Evolutionary conservation across 2,888 invertebrate species (phyloP).

Genomic region (Caenorhabditis wallacei): DNA sequence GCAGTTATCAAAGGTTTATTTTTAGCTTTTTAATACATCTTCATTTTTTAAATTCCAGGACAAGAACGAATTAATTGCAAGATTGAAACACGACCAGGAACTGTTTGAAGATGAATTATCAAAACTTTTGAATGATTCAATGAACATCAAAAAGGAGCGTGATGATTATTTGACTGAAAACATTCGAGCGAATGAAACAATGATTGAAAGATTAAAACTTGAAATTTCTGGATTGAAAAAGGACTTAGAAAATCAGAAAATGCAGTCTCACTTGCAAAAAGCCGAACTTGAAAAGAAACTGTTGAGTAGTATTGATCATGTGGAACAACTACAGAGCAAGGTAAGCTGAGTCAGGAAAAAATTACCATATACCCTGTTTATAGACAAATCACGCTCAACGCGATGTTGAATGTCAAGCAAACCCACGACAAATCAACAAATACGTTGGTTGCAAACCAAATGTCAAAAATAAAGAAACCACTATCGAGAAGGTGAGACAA

Average conservation of each 20-base stretch:
- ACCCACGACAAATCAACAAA: constrained; percentile 77
- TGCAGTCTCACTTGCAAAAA: constrained; percentile 74
- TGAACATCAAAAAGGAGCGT: constrained; percentile 78
- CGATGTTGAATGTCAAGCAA: constrained; percentile 81
- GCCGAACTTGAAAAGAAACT: constrained; percentile 79
- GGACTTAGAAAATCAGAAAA: constrained; percentile 75
- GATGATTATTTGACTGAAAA: constrained; percentile 80
- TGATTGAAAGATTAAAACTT: constrained; percentile 66
- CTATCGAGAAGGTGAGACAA: constrained; percentile 73
- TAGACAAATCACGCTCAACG: constrained; percentile 74
- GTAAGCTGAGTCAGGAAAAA: background rate
- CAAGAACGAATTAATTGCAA: constrained; percentile 70
- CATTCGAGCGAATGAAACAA: constrained; percentile 68
- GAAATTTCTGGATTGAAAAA: constrained; percentile 71
- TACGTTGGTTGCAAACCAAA: constrained; percentile 81
- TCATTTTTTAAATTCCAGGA: constrained; percentile 44
- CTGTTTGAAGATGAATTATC: constrained; percentile 78
- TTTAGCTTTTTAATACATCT: background rate
- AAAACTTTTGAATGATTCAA: constrained; percentile 74
- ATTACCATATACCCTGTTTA: constrained; percentile 9
- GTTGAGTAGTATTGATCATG: constrained; percentile 79
- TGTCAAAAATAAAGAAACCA: constrained; percentile 74
- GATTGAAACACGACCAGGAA: constrained; percentile 69
- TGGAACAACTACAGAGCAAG: constrained; percentile 60
- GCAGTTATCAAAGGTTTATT: constrained; percentile 61